A percentile compares a stretch with the other conserved stretches of the same genome.
Conservation (phyloP, 2,888 invertebrate genomes). For the Philhelius pedissequus region DNA sequence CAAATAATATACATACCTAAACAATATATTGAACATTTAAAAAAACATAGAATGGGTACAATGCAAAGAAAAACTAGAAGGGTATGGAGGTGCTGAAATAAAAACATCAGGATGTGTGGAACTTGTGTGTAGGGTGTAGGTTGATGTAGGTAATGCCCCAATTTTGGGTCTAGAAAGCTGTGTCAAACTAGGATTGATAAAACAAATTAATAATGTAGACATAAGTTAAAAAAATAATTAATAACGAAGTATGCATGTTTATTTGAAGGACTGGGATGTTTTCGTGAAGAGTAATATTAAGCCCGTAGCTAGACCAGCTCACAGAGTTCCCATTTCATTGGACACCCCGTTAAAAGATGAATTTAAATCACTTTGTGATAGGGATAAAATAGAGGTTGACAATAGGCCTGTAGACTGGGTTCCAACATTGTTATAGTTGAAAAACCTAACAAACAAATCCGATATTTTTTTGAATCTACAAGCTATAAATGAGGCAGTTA, state of each 20-base stretch:
- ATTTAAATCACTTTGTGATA: not conserved
- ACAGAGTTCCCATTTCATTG: not conserved
- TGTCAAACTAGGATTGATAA: not conserved
- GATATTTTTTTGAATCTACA: not conserved
- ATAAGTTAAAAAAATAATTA: not conserved
- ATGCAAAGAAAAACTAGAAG: not conserved
- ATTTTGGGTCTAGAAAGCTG: not conserved
- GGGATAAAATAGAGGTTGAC: not conserved
- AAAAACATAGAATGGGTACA: not conserved
- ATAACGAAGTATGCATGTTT: not conserved
- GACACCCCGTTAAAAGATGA: not conserved
- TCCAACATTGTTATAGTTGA: not conserved
- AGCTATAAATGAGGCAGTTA: not conserved
- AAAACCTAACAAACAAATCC: not conserved
- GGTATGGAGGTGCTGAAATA: not conserved
- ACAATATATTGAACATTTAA: not conserved
- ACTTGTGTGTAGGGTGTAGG: not conserved
- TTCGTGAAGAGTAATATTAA: not conserved
- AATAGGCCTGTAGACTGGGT: not conserved
- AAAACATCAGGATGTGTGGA: not conserved
- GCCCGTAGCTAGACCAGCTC: not conserved
- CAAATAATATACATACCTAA: not conserved
- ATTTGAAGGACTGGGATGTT: not conserved
- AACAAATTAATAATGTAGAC: not conserved
- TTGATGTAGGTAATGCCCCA: not conserved